Base-by-base conservation (phyloP, 2,797 vertebrate genomes). In the Peromyscus nudipes region DNA sequence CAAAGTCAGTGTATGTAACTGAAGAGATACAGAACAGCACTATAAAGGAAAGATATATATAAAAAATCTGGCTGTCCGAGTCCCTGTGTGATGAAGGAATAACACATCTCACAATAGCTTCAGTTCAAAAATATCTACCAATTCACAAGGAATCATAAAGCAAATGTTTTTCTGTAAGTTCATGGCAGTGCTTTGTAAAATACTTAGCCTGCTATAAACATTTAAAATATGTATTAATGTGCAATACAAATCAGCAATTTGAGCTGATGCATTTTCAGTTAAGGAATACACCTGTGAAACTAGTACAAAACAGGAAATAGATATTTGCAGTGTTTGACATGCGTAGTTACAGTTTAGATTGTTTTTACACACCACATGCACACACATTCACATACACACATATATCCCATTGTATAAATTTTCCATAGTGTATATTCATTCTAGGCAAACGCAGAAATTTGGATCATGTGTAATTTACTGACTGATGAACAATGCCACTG, bases 131-230 rank as follows among this genome's bases (percentile, higher is more conserved):
- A 2, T 64, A 49, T 49, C 37, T 76, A 16, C 75, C 65, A 75
- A 29, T 19, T 77, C 64, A 71, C 27, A 0, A 82, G 43, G n/a
- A 4, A 21, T 60, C 76, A 65, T 49, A 46, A 34, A 34, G 8
- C 16, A 71, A 37, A 49, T 76, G 8, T 67, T 95, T 64, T 60
- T 40, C 11, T 81, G 1, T 76, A 91, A 46, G 34, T 83, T 80
- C 86, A 8, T 55, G 27, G 69, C 46, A 40, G 8, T 49, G 55
- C 25, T 90, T 90, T 83, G 52, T 81, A 89, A 95, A 90, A 90
- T 84, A 46, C 21, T 76, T 84, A 80, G 46, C 49, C 76, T 91
- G 46, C 16, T 62, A 34, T 75, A 43, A 43, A 31, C 37, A 67
- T 82, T 83, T 92, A 37, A 83, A 92, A 31, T 82, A 49, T 82